A percentile compares a stretch with the other conserved stretches of the same genome.
Conservation (phyloP, 2,888 invertebrate species). For the Gari tellinella region DNA sequence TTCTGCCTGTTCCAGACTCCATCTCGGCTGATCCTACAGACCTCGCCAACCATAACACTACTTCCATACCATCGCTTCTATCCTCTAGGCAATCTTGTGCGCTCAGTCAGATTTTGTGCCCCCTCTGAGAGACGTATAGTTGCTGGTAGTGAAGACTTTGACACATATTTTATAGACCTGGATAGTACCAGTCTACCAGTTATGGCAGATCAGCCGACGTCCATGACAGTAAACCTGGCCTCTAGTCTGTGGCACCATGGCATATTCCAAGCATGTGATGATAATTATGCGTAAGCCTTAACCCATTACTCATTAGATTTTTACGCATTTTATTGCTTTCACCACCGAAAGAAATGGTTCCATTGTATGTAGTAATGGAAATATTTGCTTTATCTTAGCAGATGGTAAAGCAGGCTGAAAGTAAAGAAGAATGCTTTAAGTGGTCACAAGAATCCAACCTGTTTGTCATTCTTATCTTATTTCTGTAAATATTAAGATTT, state of each 20-base stretch:
- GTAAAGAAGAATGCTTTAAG: too few relatives aligned
- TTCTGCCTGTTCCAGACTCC: constrained; percentile 54
- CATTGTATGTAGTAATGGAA: too few relatives aligned
- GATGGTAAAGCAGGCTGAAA: too few relatives aligned
- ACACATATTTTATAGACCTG: constrained; percentile 42
- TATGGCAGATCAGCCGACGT: constrained; percentile 12
- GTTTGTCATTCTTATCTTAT: too few relatives aligned
- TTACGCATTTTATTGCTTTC: too few relatives aligned
- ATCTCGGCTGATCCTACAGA: constrained; percentile 23
- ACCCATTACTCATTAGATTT: too few relatives aligned
- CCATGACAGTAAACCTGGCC: constrained; percentile 12
- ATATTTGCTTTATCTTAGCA: too few relatives aligned
- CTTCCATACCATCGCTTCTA: constrained; percentile 52
- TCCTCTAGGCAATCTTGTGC: constrained; percentile 39
- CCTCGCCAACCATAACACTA: constrained; percentile 11
- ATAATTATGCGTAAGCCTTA: constrained; percentile 56
- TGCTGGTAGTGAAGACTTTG: constrained; percentile 39
- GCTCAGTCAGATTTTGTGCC: constrained; percentile 42
- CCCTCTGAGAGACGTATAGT: constrained; percentile 16
- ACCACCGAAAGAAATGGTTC: too few relatives aligned
- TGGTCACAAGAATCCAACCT: too few relatives aligned
- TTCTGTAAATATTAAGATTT: too few relatives aligned
- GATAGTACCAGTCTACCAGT: constrained; percentile 32
- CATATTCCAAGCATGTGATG: constrained; percentile 27
- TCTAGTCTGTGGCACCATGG: constrained; percentile 19